Conservation (phyloP, 2,797 vertebrate genomes). For the Diplodus puntazzo region DNA sequence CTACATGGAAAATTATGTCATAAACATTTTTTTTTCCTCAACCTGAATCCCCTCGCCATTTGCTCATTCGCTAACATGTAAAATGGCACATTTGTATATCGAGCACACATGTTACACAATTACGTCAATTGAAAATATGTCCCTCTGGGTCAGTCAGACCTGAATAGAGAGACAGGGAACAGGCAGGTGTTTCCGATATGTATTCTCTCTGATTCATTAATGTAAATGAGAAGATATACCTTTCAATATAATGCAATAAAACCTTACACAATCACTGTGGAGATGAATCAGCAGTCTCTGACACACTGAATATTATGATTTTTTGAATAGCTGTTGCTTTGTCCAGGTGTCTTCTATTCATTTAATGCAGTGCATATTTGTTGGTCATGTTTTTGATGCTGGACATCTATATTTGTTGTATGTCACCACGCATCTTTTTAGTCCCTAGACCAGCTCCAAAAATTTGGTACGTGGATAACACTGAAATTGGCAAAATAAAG, state of each 20-base stretch:
- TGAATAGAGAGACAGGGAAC: background rate
- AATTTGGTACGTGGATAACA: background rate
- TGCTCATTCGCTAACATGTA: background rate
- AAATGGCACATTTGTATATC: background rate
- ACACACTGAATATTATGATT: background rate
- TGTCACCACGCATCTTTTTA: background rate
- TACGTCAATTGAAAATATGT: conserved; percentile 1
- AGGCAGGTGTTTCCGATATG: background rate
- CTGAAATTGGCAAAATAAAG: background rate
- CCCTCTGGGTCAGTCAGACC: background rate
- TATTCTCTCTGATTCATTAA: background rate
- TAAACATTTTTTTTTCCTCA: conserved; percentile 4
- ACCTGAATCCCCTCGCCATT: background rate
- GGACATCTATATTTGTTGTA: background rate
- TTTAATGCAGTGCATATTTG: background rate
- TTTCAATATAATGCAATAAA: background rate
- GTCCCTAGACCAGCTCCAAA: background rate
- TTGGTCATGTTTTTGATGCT: background rate
- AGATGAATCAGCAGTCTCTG: too few relatives aligned
- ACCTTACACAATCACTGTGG: too few relatives aligned
- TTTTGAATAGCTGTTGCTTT: background rate
- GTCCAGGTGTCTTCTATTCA: background rate
- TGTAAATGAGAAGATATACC: background rate
- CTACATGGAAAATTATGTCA: background rate
- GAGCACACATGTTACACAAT: background rate